Conservation (phyloP, 2,113 vertebrate genomes). For the Nanger granti region DNA sequence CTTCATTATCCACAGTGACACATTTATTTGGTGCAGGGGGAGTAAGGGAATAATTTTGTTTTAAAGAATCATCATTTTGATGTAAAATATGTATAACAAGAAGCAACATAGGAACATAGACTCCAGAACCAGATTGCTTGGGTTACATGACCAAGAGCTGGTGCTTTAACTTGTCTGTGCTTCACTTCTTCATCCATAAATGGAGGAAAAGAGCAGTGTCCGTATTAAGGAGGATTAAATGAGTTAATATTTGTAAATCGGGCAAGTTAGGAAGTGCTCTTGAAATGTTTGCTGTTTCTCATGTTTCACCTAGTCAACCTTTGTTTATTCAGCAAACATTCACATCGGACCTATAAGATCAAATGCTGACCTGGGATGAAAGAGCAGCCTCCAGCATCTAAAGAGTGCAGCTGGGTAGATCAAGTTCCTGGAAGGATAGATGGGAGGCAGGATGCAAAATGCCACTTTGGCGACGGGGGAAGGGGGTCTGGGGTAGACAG, state of each 20-base stretch:
- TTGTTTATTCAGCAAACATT: not conserved
- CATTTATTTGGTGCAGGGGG: not conserved
- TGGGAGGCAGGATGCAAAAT: not conserved
- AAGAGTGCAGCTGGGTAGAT: not conserved
- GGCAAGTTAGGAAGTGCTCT: not conserved
- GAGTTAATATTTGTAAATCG: not conserved
- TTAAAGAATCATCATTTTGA: not conserved
- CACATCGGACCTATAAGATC: not conserved
- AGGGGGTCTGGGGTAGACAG: not conserved
- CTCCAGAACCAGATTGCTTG: not conserved
- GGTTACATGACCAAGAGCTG: not conserved
- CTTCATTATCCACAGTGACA: not conserved
- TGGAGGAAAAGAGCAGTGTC: not conserved
- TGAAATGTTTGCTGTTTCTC: not conserved
- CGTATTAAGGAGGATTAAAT: not conserved
- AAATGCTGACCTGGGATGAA: not conserved
- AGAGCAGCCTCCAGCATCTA: not conserved
- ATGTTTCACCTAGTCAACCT: too few relatives aligned
- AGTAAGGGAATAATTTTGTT: not conserved
- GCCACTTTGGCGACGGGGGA: not conserved
- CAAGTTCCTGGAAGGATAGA: not conserved
- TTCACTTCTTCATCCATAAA: not conserved
- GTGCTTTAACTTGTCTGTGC: not conserved
- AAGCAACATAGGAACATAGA: not conserved
- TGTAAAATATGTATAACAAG: not conserved